Evolutionary conservation across 2,797 vertebrate species (phyloP).

Genomic region (Phyllotis vaccarum): DNA sequence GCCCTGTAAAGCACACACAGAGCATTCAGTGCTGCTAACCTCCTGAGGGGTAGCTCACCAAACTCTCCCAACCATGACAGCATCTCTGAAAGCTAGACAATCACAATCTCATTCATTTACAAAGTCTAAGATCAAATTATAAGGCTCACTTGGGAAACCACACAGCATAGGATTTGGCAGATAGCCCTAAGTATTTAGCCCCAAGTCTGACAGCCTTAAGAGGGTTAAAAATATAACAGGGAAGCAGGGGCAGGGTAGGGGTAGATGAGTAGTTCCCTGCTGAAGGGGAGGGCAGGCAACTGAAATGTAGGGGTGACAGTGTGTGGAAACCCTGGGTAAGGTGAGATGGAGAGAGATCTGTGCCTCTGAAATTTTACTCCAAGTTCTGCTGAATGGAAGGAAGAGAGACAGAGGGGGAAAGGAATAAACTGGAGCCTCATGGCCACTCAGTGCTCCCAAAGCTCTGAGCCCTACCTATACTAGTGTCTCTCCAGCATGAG

Average conservation of each 20-base stretch:
- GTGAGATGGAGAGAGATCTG: not conserved
- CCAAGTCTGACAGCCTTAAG: not conserved
- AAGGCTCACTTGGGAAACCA: slow-evolving; percentile 2
- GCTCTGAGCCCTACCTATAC: not conserved
- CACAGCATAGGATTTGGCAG: not conserved
- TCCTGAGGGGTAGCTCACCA: not conserved
- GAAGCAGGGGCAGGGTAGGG: too few species aligned
- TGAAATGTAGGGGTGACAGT: not conserved
- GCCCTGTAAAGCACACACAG: slow-evolving; percentile 89
- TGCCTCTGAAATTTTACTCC: not conserved
- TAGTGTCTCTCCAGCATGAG: not conserved
- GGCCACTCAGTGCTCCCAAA: not conserved
- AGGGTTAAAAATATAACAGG: not conserved
- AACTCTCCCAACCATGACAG: not conserved
- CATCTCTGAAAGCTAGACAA: not conserved
- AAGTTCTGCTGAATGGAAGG: not conserved
- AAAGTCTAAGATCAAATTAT: not conserved
- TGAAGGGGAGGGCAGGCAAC: not conserved
- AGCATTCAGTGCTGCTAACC: not conserved
- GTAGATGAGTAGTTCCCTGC: not conserved
- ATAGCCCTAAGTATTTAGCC: not conserved
- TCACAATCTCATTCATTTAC: not conserved
- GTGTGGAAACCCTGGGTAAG: not conserved
- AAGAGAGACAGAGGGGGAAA: not conserved
- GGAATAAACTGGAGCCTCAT: not conserved